phyloP scores from a whole-genome alignment of 2,113 vertebrate genomes.

The Chroicocephalus ridibundus region DNA sequence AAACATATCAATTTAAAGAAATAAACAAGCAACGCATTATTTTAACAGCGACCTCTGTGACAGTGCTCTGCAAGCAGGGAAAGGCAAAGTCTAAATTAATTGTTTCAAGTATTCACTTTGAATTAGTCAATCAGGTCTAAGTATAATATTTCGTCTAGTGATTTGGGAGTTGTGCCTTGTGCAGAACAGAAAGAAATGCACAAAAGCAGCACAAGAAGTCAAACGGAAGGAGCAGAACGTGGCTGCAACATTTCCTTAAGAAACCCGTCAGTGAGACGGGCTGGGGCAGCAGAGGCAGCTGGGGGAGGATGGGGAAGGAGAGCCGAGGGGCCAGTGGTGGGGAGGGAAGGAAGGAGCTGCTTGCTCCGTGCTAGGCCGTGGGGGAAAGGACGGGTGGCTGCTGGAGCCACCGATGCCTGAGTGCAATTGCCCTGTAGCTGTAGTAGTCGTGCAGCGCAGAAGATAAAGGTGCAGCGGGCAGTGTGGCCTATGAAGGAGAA shows the following conservation, averaged over 20 bases:
- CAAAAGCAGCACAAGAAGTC: neutral
- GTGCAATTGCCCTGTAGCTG: neutral
- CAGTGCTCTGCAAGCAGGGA: neutral
- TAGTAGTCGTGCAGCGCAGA: fast-evolving
- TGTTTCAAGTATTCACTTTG: neutral
- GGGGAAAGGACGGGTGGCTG: neutral
- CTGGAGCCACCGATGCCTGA: neutral
- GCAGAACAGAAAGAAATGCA: neutral
- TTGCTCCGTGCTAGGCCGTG: fast-evolving
- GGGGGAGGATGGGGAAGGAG: neutral
- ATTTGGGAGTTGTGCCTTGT: neutral
- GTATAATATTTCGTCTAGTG: neutral
- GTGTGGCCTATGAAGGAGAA: neutral
- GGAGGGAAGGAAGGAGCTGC: neutral
- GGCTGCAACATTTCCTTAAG: neutral
- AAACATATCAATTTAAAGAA: neutral
- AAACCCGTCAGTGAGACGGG: fast-evolving
- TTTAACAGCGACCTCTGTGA: neutral
- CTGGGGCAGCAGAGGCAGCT: neutral
- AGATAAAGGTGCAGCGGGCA: neutral
- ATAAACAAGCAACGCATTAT: neutral
- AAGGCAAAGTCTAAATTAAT: neutral
- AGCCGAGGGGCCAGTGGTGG: fast-evolving
- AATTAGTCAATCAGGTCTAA: neutral
- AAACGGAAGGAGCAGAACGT: neutral